A percentile compares a stretch with the other conserved stretches of the same genome.
These are phyloP conservation scores for Nyctibius bracteatus DNA, from an alignment of 2,113 vertebrate species.

Conservation along the genomic window DNA sequence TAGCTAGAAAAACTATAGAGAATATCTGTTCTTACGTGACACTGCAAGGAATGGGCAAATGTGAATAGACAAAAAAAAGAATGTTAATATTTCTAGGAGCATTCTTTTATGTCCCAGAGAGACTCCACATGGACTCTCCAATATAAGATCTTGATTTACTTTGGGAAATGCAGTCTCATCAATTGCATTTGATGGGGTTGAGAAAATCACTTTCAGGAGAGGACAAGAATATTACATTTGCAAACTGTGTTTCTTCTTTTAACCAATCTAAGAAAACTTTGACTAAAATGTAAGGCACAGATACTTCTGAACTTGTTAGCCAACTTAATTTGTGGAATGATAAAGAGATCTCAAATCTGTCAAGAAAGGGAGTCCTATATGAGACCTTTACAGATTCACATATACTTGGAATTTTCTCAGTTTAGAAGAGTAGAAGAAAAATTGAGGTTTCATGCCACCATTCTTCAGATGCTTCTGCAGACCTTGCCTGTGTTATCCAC, in stretches of 20 bases:
- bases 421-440: neutral
- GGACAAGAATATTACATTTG: neutral
- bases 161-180: neutral
- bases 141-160: neutral
- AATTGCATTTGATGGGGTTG: neutral
- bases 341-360: neutral
- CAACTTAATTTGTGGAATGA: neutral
- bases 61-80: neutral
- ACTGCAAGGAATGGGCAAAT: neutral
- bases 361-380: neutral
- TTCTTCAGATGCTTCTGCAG: neutral
- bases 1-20: neutral
- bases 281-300: neutral
- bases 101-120: neutral
- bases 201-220: neutral
- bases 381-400: neutral
- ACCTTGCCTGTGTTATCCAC: neutral
- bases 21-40: neutral
- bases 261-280: neutral
- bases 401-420: neutral
- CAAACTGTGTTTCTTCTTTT: neutral
- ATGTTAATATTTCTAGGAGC: neutral
- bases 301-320: neutral
- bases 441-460: neutral
- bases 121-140: neutral